Evolutionary conservation across 2,888 invertebrate species (phyloP), one percentile per base, ranked within the genome.

Genomic region (Eustalomyia histrio): DNA sequence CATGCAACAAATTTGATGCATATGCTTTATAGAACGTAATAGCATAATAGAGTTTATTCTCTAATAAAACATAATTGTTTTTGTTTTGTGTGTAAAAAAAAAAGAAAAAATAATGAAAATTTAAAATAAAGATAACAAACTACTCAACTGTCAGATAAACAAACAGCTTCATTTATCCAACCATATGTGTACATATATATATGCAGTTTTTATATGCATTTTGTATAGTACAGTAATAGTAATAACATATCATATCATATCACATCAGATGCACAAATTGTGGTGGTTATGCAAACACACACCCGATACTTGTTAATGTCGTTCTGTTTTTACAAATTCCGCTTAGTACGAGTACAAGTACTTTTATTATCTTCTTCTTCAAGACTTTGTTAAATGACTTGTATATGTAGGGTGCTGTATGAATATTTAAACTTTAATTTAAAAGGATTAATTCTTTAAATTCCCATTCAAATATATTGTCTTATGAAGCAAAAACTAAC

Each of bases 201-300:
- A 53, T 16, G 24, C 14, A 18, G 24, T 14, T 18, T 55, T 24
- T 29, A 6, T 14, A 57, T n/a, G n/a, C 14, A 29, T 0, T n/a
- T 5, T 14, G n/a, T n/a, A n/a, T n/a, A n/a, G n/a, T 55, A 55
- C 55, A 24, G 29, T 29, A 29, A 29, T 29, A 16, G n/a, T n/a
- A n/a, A n/a, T n/a, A n/a, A n/a, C n/a, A 9, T 57, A 14, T 57
- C 18, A 57, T 57, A n/a, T 21, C 1, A 55, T 14, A n/a, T n/a
- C n/a, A n/a, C 17, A 24, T 2, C 21, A n/a, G 24, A 33, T 57
- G 57, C 1, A 29, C 5, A 29, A 29, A 24, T 65, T 69, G 64
- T 69, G 63, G 8, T 71, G 43, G 24, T 63, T 17, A 16, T 65
- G 65, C 43, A 52, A 78, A 65, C 76, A 65, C 76, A 65, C 76